Conservation (phyloP, 2,113 vertebrate species). For the Pogona vitticeps region DNA sequence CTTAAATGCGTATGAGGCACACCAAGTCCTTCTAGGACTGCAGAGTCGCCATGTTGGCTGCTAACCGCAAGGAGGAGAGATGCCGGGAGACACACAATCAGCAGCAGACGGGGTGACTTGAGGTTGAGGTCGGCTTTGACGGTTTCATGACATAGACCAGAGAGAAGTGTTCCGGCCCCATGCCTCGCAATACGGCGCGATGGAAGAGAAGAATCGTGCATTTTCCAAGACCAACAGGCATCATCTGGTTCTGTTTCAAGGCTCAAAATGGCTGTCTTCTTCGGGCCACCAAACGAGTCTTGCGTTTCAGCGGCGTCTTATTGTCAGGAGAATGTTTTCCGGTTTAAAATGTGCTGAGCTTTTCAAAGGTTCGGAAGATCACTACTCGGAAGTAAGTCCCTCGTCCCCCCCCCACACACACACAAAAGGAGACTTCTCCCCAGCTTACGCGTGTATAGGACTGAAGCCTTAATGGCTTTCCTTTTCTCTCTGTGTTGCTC, state of each 20-base stretch:
- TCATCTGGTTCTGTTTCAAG: conserved; percentile 40
- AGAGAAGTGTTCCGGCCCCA: neutral
- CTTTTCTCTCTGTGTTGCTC: neutral
- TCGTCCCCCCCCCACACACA: too few species aligned
- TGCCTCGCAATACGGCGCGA: neutral
- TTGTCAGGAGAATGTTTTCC: neutral
- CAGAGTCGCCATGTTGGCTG: conserved; percentile 69
- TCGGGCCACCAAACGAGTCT: neutral
- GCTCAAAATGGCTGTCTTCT: conserved; percentile 71
- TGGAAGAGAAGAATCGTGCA: neutral
- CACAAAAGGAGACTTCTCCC: neutral
- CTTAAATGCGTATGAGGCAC: conserved; percentile 28
- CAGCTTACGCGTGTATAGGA: neutral
- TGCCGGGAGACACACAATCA: neutral
- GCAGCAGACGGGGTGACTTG: neutral
- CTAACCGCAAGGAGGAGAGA: neutral
- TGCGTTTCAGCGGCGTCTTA: neutral
- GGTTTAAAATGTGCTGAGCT: neutral
- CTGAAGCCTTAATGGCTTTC: neutral
- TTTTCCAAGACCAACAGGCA: neutral
- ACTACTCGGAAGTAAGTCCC: neutral
- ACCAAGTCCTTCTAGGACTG: conserved; percentile 42
- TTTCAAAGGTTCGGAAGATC: neutral
- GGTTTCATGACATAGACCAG: neutral
- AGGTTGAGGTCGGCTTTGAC: neutral